Conservation (phyloP, 2,113 vertebrate genomes). For the Melanocharis versteri region DNA sequence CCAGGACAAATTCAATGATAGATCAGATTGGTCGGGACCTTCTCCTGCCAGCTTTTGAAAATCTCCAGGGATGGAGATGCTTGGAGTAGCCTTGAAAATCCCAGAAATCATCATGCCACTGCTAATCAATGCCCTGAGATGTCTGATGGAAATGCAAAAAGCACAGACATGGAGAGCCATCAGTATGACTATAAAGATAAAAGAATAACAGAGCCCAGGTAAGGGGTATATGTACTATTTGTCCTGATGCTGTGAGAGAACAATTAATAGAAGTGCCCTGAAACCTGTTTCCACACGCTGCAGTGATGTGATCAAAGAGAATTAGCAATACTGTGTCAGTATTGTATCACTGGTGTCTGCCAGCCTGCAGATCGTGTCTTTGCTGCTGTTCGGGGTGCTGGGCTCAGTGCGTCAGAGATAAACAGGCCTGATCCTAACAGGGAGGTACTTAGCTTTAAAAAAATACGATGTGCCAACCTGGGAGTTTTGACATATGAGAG, state of each 20-base stretch:
- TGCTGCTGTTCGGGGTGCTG: neutral
- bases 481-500: neutral
- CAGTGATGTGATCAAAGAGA: neutral
- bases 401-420: neutral
- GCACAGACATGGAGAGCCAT: neutral
- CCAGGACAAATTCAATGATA: neutral
- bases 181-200: neutral
- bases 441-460: neutral
- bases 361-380: neutral
- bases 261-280: neutral
- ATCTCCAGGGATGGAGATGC: neutral
- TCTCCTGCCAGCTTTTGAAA: neutral
- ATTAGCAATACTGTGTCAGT: neutral
- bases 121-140: neutral
- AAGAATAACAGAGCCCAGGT: neutral
- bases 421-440: neutral
- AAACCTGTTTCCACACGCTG: neutral
- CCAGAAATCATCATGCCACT: neutral
- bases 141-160: neutral
- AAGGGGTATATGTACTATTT: neutral
- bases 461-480: neutral
- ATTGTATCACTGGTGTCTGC: neutral
- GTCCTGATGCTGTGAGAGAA: neutral
- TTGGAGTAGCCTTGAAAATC: neutral
- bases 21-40: neutral